Percentiles rank a stretch among this genome's conserved stretches.
Conservation (phyloP, 2,888 invertebrate genomes). For the Timandra comae region DNA sequence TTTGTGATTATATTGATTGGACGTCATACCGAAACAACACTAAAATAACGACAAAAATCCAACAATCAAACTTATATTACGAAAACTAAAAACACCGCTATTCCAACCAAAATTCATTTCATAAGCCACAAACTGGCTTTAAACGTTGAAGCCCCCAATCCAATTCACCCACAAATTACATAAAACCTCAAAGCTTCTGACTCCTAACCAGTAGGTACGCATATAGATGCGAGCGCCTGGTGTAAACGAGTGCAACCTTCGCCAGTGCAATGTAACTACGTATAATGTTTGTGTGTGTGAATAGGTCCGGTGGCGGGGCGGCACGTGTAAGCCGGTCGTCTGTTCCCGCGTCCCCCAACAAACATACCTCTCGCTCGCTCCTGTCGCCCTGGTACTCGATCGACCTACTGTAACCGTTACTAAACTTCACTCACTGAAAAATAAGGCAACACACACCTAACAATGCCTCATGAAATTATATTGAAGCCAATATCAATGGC, state of each 20-base stretch:
- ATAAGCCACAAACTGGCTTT: slow-evolving; percentile 36
- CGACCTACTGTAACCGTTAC: slow-evolving; percentile 36
- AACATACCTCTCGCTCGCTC: slow-evolving; percentile 26
- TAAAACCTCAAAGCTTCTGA: slow-evolving; percentile 62
- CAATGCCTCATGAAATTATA: slow-evolving; percentile 10
- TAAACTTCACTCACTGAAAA: slow-evolving; percentile 16
- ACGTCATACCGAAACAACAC: no score
- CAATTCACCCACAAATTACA: slow-evolving; percentile 64
- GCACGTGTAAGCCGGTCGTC: slow-evolving; percentile 57
- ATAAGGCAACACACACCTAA: slow-evolving; percentile 8
- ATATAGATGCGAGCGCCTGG: slow-evolving; percentile 34
- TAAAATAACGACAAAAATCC: no score
- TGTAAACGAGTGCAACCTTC: slow-evolving; percentile 64
- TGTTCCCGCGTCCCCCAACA: slow-evolving; percentile 19
- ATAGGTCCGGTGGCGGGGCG: no score
- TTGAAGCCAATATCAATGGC: slow-evolving; percentile 1
- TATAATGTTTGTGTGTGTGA: slow-evolving; percentile 29
- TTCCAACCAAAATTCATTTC: slow-evolving; percentile 31
- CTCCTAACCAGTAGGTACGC: slow-evolving; percentile 38
- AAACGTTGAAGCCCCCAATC: slow-evolving; percentile 46
- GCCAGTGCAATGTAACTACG: slow-evolving; percentile 57
- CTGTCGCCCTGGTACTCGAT: slow-evolving; percentile 53
- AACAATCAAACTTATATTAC: no score
- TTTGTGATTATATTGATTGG: no score
- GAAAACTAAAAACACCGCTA: no score